A percentile compares a stretch with the other conserved stretches of the same genome.
Evolutionary conservation across 1,140 invertebrate genomes (phyloP).

Genomic region (Helicorthomorpha holstii): DNA sequence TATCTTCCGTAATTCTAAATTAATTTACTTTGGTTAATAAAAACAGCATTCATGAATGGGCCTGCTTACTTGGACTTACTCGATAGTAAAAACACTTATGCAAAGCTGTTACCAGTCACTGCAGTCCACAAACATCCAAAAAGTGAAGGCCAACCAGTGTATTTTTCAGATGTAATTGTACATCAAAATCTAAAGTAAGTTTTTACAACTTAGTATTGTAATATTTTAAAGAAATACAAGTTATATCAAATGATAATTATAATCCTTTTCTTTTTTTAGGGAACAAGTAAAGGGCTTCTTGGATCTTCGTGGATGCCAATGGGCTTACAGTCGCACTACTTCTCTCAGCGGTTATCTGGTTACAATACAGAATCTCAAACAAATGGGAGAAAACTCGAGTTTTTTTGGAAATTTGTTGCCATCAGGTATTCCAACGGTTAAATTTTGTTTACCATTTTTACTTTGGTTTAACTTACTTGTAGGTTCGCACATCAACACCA

Average conservation of each 20-base stretch:
- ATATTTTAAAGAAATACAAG: neutral
- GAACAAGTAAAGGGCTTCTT: constrained; percentile 36
- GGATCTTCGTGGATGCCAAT: constrained; percentile 37
- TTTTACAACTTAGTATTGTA: constrained; percentile 1
- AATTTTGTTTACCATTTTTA: neutral
- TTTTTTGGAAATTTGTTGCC: constrained; percentile 38
- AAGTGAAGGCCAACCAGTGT: constrained; percentile 32
- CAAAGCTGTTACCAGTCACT: constrained; percentile 35
- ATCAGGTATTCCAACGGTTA: constrained; percentile 24
- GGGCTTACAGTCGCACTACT: constrained; percentile 34
- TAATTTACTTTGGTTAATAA: neutral
- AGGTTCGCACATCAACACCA: constrained; percentile 38
- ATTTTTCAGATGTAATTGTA: constrained; percentile 41
- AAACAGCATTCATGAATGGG: constrained; percentile 37
- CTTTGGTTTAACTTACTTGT: constrained; percentile 24
- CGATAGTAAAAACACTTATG: constrained; percentile 23
- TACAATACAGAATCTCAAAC: constrained; percentile 34
- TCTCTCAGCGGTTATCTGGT: constrained; percentile 35
- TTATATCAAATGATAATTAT: neutral
- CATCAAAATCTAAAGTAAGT: constrained; percentile 37
- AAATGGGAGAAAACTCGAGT: constrained; percentile 39
- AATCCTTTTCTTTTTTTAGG: constrained; percentile 23
- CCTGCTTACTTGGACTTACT: constrained; percentile 33
- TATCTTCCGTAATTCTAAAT: neutral
- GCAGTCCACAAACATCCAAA: constrained; percentile 37